Base-by-base conservation (phyloP, 2,888 invertebrate genomes). In the Lucinisca nassula region DNA sequence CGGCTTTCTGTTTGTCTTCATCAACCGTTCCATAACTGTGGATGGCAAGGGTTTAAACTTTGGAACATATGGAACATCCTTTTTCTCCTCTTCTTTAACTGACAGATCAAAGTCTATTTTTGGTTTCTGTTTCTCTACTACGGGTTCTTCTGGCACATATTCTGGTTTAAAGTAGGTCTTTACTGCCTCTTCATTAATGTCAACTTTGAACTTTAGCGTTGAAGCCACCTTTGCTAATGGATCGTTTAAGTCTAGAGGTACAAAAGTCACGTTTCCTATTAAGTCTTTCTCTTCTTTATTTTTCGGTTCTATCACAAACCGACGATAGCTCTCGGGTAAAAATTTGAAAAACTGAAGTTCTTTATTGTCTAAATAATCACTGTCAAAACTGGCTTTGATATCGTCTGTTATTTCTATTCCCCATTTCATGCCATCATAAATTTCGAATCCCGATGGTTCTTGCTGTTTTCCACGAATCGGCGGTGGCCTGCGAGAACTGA, bases 281-380 rank as follows among this genome's bases (percentile, higher is more conserved):
- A 94, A 82, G 17, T 89, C 87, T 37, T 91, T 81, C 74, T 93
- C 93, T 32, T 94, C 93, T 35, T 91, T 91, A 0, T 90, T 91
- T 80, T 89, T 91, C 0, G 95, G 96, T 86, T 95, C 94, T 30
- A 95, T 92, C n/a, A 89, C 88, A 89, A 95, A 95, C 37, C 92
- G 87, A 67, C 95, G 90, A 90, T 94, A 95, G 80, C 94, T 95
- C 72, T 95, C 95, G 12, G 92, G 93, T 38, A 95, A 88, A 75
- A 93, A 88, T 70, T 93, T 92, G 82, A 94, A 94, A 83, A 91
- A 94, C 78, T 92, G 91, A 38, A 95, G 85, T 51, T 93, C 91
- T 61, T 89, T 90, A 81, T 93, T 93, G 51, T 93, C 93, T 40
- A 85, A 49, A 37, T 92, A 91, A 70, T 94, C 94, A 79, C 93